A percentile compares a stretch with the other conserved stretches of the same genome.
Evolutionary conservation across 2,888 invertebrate genomes (phyloP).

Genomic region (Brenthis ino): DNA sequence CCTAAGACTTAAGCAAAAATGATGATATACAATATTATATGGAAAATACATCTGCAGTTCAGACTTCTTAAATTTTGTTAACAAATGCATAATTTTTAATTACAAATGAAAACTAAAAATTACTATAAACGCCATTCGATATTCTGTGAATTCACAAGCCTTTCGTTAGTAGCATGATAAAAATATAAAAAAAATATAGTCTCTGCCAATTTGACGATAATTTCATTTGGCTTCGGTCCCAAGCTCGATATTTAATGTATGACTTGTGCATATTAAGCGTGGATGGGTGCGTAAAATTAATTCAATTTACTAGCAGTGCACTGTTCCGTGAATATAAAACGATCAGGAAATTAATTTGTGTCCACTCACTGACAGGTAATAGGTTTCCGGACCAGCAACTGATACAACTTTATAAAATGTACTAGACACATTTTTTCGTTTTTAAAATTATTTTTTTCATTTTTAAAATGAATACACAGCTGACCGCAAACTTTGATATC

Average conservation of each 20-base stretch:
- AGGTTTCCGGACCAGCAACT: slow-evolving; percentile 54
- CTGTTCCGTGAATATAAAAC: slow-evolving; percentile 42
- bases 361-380: slow-evolving; percentile 47
- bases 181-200: slow-evolving; percentile 7
- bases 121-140: neutral
- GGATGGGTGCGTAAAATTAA: slow-evolving; percentile 38
- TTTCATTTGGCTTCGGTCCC: slow-evolving; percentile 24
- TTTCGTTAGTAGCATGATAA: neutral
- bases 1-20: too few relatives aligned
- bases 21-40: too few relatives aligned
- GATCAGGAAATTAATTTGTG: slow-evolving; percentile 46
- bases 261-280: slow-evolving; percentile 31
- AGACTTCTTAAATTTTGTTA: too few relatives aligned
- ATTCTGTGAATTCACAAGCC: neutral
- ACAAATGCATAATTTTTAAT: too few relatives aligned
- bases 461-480: too few relatives aligned
- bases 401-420: slow-evolving; percentile 45
- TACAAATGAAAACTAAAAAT: too few relatives aligned
- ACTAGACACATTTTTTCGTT: neutral
- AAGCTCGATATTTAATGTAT: slow-evolving; percentile 27
- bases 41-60: too few relatives aligned
- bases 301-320: slow-evolving; percentile 35
- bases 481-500: too few relatives aligned
- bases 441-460: too few relatives aligned
- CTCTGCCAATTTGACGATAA: slow-evolving; percentile 12